A percentile compares a stretch with the other conserved stretches of the same genome.
These are phyloP conservation scores for Papilio protenor DNA, from an alignment of 2,888 invertebrate species.

Conservation along the genomic window DNA sequence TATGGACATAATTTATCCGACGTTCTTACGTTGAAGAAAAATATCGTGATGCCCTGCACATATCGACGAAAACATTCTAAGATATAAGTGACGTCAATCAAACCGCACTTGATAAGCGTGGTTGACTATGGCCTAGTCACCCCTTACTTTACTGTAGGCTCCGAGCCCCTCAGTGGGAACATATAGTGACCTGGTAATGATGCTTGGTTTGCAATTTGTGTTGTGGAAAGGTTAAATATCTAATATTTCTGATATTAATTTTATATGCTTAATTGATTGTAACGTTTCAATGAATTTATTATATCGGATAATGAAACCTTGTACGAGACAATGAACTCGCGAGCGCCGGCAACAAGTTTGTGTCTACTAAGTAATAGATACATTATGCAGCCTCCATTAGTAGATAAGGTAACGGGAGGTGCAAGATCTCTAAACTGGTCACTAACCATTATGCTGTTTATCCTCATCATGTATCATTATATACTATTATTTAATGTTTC, in stretches of 20 bases:
- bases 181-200: no score
- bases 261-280: neutral
- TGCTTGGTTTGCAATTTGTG: neutral
- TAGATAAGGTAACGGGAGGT: conserved; percentile 45
- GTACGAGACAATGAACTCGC: conserved; percentile 43
- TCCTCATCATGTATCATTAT: conserved; percentile 36
- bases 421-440: conserved; percentile 43
- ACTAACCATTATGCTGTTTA: conserved; percentile 39
- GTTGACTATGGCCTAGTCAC: no score
- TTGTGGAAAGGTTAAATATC: neutral
- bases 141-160: no score
- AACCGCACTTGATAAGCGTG: no score
- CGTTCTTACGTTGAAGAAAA: no score
- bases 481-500: conserved; percentile 5
- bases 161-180: no score
- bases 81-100: no score
- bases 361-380: conserved; percentile 45
- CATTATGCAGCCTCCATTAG: conserved; percentile 45
- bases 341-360: conserved; percentile 41
- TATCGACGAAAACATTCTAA: no score
- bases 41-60: no score
- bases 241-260: neutral
- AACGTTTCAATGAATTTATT: conserved; percentile 27
- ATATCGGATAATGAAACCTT: conserved; percentile 38
- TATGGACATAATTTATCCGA: no score